Percentiles rank a stretch among this genome's conserved stretches.
These are phyloP conservation scores for Hydrotaea diabolus DNA, from an alignment of 2,888 invertebrate genomes.

Conservation along the genomic window DNA sequence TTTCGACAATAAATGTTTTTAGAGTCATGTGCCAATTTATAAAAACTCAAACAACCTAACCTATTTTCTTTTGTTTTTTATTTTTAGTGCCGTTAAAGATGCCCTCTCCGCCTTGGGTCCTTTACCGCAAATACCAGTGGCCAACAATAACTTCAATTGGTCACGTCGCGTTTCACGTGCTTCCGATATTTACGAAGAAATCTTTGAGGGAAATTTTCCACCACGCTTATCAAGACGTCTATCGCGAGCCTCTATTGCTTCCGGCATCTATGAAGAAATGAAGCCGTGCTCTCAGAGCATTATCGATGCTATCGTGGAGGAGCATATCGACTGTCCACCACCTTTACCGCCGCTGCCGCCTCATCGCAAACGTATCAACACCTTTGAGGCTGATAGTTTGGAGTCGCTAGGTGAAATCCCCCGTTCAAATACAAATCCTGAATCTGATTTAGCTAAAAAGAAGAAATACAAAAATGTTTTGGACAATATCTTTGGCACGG, in stretches of 20 bases:
- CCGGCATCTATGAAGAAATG: constrained; percentile 81
- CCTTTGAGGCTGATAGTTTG: constrained; percentile 73
- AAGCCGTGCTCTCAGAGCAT: constrained; percentile 71
- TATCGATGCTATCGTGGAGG: constrained; percentile 71
- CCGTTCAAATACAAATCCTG: constrained; percentile 80
- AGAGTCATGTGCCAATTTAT: no score
- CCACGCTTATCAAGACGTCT: constrained; percentile 71
- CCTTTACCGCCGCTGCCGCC: constrained; percentile 77
- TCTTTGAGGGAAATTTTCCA: constrained; percentile 73
- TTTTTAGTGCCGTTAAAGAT: constrained; percentile 68
- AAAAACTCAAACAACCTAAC: no score
- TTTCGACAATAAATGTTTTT: no score
- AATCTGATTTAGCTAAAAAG: constrained; percentile 78
- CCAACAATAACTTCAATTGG: constrained; percentile 72
- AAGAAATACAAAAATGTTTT: constrained; percentile 78
- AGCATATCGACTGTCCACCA: constrained; percentile 70
- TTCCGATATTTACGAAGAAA: constrained; percentile 81
- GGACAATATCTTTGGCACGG: constrained; percentile 76
- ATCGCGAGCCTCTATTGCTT: constrained; percentile 78
- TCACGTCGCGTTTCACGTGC: constrained; percentile 73
- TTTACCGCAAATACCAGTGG: constrained; percentile 78
- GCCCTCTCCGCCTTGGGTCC: constrained; percentile 77
- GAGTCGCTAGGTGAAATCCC: constrained; percentile 73
- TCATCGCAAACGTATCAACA: constrained; percentile 79
- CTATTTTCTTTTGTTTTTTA: background rate